Base-by-base conservation (phyloP, 2,888 invertebrate species). In the Adelphocoris suturalis region DNA sequence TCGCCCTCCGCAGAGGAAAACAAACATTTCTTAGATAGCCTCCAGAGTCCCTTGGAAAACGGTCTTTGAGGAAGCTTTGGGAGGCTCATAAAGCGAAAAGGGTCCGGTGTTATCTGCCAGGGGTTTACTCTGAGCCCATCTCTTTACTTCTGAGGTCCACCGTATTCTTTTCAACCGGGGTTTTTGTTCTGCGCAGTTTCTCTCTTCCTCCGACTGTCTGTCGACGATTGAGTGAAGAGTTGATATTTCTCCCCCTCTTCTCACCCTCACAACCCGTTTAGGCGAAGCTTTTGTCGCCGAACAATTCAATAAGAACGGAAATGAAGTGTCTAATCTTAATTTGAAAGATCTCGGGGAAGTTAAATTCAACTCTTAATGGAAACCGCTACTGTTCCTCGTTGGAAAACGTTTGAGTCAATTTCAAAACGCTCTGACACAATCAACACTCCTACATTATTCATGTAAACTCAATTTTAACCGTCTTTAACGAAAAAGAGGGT, bases 11-110 rank as follows among this genome's bases (percentile, higher is more conserved):
- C 57, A 5, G 5, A n/a, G n/a, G n/a, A 57, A 16, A n/a, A 57
- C 57, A 57, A 57, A 57, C 57, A 57, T 57, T 57, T 57, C 57
- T 57, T 57, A 57, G 57, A 57, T 57, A 57, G 57, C 57, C 57
- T n/a, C 7, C 16, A n/a, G n/a, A n/a, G n/a, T 7, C 57, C 7
- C n/a, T 57, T n/a, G 57, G 16, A 52, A 57, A n/a, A 16, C 16
- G 52, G 52, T 52, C 52, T 52, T 52, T 52, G 4, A 14, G 14
- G 16, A 16, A 16, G 52, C 52, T 37, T 37, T n/a, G n/a, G 52
- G 16, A 11, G 52, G 52, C 52, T 52, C 52, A 52, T 52, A 16
- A 52, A 52, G 14, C 52, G 52, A 57, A 57, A 57, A 57, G 57
- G 57, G 57, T 2, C 57, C n/a, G n/a, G n/a, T 0, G 57, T 57